phyloP scores from a whole-genome alignment of 2,888 invertebrate species.

The Sminthurides aquaticus region DNA sequence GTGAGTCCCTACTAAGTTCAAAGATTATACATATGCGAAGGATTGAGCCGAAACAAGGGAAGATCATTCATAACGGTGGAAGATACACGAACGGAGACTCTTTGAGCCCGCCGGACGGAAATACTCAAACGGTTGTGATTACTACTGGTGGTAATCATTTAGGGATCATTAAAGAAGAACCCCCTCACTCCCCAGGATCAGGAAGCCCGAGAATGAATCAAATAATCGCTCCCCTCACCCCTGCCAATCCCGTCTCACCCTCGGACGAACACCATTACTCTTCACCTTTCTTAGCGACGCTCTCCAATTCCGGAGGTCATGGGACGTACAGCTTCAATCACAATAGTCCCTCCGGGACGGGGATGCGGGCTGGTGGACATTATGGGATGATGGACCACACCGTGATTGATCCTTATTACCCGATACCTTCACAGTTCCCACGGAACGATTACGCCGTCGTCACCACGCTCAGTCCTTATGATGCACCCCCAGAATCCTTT shows the following conservation, averaged over 20 bases:
- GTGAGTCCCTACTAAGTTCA: slow-evolving; percentile 26
- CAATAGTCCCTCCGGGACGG: slow-evolving; percentile 28
- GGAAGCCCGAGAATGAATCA: slow-evolving; percentile 35
- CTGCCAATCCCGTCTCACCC: slow-evolving; percentile 25
- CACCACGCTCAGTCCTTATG: slow-evolving; percentile 45
- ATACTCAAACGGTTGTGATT: not conserved
- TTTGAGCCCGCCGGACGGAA: slow-evolving; percentile 24
- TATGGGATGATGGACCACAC: slow-evolving; percentile 28
- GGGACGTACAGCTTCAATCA: slow-evolving; percentile 30
- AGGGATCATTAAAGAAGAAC: slow-evolving; percentile 33
- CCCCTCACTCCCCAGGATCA: slow-evolving; percentile 26
- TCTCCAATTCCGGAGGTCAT: slow-evolving; percentile 29
- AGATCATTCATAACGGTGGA: slow-evolving; percentile 27
- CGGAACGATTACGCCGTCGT: slow-evolving; percentile 6
- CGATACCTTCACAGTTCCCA: slow-evolving; percentile 55
- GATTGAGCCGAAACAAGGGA: slow-evolving; percentile 24
- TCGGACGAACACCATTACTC: slow-evolving; percentile 31
- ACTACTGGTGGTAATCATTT: slow-evolving; percentile 25
- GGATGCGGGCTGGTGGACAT: slow-evolving; percentile 21
- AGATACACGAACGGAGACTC: slow-evolving; percentile 35
- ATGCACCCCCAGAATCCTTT: slow-evolving; percentile 53
- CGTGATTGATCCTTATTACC: slow-evolving; percentile 54
- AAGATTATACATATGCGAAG: slow-evolving; percentile 19
- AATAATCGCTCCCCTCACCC: slow-evolving; percentile 25
- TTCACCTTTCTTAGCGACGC: slow-evolving; percentile 36